These are phyloP conservation scores for Orientallactaga bullata DNA, from an alignment of 2,113 vertebrate species.

Conservation along the genomic window DNA sequence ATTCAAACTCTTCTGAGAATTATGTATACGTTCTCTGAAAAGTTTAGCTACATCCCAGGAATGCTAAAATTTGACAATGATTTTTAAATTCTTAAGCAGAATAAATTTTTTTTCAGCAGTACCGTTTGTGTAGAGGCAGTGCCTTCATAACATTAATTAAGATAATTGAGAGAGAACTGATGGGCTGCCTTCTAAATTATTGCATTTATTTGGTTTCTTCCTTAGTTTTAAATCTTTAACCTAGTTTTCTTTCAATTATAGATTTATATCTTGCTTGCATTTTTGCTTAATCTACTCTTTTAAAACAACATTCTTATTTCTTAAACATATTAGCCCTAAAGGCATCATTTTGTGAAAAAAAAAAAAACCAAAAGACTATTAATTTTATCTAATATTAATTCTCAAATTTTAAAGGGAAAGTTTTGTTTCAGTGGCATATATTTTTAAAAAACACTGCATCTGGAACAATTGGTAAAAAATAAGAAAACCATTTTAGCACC, in stretches of 20 bases:
- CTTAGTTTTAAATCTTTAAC: constrained; percentile 39
- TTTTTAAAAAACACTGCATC: constrained; percentile 13
- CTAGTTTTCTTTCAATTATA: background rate
- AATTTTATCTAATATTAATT: background rate
- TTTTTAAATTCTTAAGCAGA: constrained; percentile 44
- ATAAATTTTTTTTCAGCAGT: background rate
- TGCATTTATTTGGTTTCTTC: background rate
- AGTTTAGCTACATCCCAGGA: constrained; percentile 17
- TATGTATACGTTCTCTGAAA: constrained; percentile 61
- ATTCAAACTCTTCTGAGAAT: constrained; percentile 68
- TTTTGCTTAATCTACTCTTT: background rate
- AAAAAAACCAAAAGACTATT: background rate
- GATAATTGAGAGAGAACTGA: background rate
- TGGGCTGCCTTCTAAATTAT: background rate
- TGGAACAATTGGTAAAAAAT: constrained; percentile 17
- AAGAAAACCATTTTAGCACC: background rate
- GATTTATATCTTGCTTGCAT: background rate
- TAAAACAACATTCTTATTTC: background rate
- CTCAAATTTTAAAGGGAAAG: background rate
- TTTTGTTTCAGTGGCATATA: constrained; percentile 5
- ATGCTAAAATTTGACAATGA: constrained; percentile 52
- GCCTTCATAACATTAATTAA: constrained; percentile 34
- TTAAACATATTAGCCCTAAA: background rate
- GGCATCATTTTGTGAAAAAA: background rate
- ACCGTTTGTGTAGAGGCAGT: background rate